Base-by-base conservation (phyloP, 2,113 vertebrate genomes). In the Cygnus atratus region DNA sequence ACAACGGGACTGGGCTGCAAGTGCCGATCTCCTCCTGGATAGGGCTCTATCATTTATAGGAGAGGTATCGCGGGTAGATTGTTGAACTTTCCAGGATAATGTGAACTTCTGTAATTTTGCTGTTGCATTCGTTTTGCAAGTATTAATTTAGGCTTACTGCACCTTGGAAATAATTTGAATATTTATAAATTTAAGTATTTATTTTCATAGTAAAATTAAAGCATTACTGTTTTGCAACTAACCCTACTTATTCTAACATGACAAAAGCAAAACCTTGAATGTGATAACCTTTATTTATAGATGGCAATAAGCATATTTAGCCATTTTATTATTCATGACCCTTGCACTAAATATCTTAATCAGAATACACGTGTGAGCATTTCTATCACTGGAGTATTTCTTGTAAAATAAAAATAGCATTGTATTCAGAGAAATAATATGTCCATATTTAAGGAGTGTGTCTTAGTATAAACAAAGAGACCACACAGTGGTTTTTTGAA, bases 251-350 rank as follows among this genome's bases (percentile, higher is more conserved):
- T 98, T 97, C 97, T 93, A 95, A 96, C 90, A 78, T 94, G 97
- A 94, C 84, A 92, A 96, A 96, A 97, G 78, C 94, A 96, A 97
- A 98, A 95, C 95, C 96, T 93, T 7, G 25, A 88, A 89, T 95
- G 87, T 88, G 97, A 98, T 97, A 98, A 97, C 97, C 96, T 98
- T 98, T 98, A 98, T 98, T 98, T 98, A 98, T 98, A 98, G 97
- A 97, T 95, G 90, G 96, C 97, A 98, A 97, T 97, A 97, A 98
- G 97, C 98, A 96, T 97, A 98, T 98, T 98, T 98, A 98, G 97
- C 96, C 96, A 95, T 97, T 98, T 98, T 98, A 98, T 98, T 98
- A 98, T 98, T 98, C 98, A 98, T 98, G 97, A 98, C 97, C 98
- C 97, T 97, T 97, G 90, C 93, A 94, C 95, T 97, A 98, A 98